These are phyloP conservation scores for Anagrus nilaparvatae DNA, from an alignment of 1,140 invertebrate genomes.

Conservation along the genomic window DNA sequence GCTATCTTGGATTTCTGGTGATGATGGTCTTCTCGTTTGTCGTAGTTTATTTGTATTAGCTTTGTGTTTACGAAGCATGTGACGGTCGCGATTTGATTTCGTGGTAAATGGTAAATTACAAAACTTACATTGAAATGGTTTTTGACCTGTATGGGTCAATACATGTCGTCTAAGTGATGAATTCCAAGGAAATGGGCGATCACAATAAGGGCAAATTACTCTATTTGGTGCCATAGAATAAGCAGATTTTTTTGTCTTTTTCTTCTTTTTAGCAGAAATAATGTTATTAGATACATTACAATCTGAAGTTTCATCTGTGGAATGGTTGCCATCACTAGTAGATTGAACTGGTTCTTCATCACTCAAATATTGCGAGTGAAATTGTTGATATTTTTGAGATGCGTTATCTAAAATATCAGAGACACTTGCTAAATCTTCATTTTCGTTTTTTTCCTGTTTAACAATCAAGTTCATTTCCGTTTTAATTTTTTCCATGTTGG, in stretches of 20 bases:
- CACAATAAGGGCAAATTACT: slow-evolving; percentile 84
- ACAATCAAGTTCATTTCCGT: slow-evolving; percentile 22
- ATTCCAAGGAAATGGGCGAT: slow-evolving; percentile 90
- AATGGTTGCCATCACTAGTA: slow-evolving; percentile 67
- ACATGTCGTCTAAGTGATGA: slow-evolving; percentile 87
- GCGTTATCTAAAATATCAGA: slow-evolving; percentile 70
- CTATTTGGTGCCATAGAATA: slow-evolving; percentile 91
- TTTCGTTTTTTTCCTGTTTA: slow-evolving; percentile 27
- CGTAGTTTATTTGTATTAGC: slow-evolving; percentile 41
- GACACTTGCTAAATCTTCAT: slow-evolving; percentile 62
- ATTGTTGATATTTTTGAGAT: slow-evolving; percentile 57
- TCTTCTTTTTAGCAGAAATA: slow-evolving; percentile 29
- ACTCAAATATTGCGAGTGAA: slow-evolving; percentile 49
- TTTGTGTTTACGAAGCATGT: slow-evolving; percentile 81
- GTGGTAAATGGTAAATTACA: slow-evolving; percentile 91
- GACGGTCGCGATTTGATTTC: slow-evolving; percentile 93
- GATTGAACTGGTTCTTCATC: slow-evolving; percentile 67
- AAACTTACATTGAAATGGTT: slow-evolving; percentile 87
- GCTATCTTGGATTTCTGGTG: slow-evolving; percentile 28
- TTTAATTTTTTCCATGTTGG: too few species aligned
- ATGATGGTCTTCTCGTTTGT: slow-evolving; percentile 31
- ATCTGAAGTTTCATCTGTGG: slow-evolving; percentile 62
- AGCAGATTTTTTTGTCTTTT: slow-evolving; percentile 80
- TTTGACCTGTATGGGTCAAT: slow-evolving; percentile 89
- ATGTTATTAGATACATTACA: slow-evolving; percentile 37